Evolutionary conservation across 2,888 invertebrate species (phyloP), one percentile per base, ranked within the genome.

Genomic region (Lochmaea capreae): DNA sequence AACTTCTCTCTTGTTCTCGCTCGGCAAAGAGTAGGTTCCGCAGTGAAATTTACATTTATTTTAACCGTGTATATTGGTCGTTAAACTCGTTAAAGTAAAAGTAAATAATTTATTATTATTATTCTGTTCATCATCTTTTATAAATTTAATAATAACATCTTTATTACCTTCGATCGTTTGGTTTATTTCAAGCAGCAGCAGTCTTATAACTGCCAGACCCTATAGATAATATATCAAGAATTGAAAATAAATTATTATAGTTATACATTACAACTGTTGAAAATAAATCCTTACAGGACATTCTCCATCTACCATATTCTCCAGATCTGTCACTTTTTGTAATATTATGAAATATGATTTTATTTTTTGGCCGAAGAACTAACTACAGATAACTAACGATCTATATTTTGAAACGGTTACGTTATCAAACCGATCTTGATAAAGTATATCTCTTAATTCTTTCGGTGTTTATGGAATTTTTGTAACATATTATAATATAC

Each of bases 391-490:
- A 5, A 33, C 33, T 33, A 33, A 33, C 6, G 6, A 33, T 9
- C 6, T 18, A 54, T 54, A 54, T 54, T 54, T 54, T 54, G 18
- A 54, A 9, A 16, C 12, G 6, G 18, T 54, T 9, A 10, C 16
- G 18, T 54, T 54, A 54, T 54, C 54, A 16, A 52, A 52, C 46
- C 11, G 12, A 46, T 46, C 8, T 18, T 10, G 62, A 63, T 63
- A 63, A 63, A 43, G 16, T 43, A 43, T 39, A 63, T 63, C 62
- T 63, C 26, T 63, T 63, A 63, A 63, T 63, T 63, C 39, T 11
- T 63, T 18, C 11, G 18, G 16, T 63, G 18, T 39, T 39, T 39
- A 39, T 39, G 33, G 6, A 39, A 39, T 61, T 61, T 49, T 61
- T 12, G 33, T 39, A 8, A 8, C 33, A 39, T 9, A 39, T 39